Percentiles rank a stretch among this genome's conserved stretches.
These are phyloP conservation scores for Mohoua ochrocephala DNA, from an alignment of 2,113 vertebrate genomes.

Conservation along the genomic window DNA sequence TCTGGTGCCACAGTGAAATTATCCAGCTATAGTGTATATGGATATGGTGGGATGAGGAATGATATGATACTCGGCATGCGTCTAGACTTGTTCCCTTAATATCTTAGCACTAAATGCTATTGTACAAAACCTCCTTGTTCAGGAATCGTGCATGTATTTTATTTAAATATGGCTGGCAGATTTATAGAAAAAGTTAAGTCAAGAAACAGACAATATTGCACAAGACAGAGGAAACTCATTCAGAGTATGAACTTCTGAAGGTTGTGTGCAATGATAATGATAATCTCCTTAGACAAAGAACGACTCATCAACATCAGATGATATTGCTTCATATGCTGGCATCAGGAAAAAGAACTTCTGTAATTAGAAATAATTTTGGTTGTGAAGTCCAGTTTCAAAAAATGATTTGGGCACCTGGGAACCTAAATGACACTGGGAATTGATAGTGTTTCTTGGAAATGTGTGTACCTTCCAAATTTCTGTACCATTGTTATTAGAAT, in stretches of 20 bases:
- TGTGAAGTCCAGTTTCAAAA: neutral
- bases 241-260: neutral
- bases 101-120: neutral
- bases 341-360: neutral
- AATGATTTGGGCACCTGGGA: neutral
- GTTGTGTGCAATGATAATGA: neutral
- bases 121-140: neutral
- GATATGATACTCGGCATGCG: neutral
- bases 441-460: neutral
- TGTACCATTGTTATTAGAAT: neutral
- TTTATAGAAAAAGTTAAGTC: neutral
- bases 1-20: neutral
- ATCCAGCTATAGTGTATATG: neutral
- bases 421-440: neutral
- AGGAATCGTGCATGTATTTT: neutral
- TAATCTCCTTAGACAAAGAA: neutral
- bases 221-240: neutral
- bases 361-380: neutral
- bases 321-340: neutral
- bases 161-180: neutral
- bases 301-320: neutral
- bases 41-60: neutral
- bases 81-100: neutral
- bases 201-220: neutral
- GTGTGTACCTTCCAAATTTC: neutral